These are phyloP conservation scores for Brachionichthys hirsutus DNA, from an alignment of 2,113 vertebrate genomes.

Conservation along the genomic window DNA sequence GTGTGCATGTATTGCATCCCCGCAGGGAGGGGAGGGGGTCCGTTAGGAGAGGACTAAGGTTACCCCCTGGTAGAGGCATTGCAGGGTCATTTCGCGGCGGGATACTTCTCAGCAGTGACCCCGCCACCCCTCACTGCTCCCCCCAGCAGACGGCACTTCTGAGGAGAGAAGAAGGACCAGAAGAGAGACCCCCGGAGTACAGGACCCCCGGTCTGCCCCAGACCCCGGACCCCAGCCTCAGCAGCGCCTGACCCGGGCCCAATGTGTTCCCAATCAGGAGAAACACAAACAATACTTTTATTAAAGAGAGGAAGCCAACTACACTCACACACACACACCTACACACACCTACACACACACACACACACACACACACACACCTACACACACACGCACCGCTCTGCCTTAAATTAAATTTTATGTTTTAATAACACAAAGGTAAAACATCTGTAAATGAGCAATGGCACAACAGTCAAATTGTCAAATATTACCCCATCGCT, in stretches of 20 bases:
- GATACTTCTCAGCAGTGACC: constrained; percentile 85
- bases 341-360: constrained; percentile 73
- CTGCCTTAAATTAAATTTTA: not conserved
- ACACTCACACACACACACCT: constrained; percentile 70
- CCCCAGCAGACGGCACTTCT: constrained; percentile 90
- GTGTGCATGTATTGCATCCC: constrained; percentile 78
- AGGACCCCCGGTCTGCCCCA: constrained; percentile 80
- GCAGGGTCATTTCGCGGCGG: constrained; percentile 86
- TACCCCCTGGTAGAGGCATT: constrained; percentile 84
- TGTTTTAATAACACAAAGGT: constrained; percentile 14
- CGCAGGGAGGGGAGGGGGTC: constrained; percentile 77
- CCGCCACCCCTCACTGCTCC: constrained; percentile 70
- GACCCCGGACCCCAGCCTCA: constrained; percentile 62
- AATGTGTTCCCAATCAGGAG: constrained; percentile 97
- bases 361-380: constrained; percentile 78
- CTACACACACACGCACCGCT: constrained; percentile 70
- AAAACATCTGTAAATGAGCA: constrained; percentile 29
- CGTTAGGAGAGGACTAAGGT: constrained; percentile 82
- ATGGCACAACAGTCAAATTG: constrained; percentile 37
- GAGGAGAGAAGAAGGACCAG: constrained; percentile 85
- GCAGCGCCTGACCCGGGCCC: constrained; percentile 78
- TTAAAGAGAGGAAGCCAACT: constrained; percentile 84
- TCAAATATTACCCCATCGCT: constrained; percentile 38
- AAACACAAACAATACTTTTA: constrained; percentile 96
- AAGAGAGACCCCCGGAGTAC: constrained; percentile 86